phyloP scores from a whole-genome alignment of 2,797 vertebrate genomes.

The Dendrocincla tyrannina region DNA sequence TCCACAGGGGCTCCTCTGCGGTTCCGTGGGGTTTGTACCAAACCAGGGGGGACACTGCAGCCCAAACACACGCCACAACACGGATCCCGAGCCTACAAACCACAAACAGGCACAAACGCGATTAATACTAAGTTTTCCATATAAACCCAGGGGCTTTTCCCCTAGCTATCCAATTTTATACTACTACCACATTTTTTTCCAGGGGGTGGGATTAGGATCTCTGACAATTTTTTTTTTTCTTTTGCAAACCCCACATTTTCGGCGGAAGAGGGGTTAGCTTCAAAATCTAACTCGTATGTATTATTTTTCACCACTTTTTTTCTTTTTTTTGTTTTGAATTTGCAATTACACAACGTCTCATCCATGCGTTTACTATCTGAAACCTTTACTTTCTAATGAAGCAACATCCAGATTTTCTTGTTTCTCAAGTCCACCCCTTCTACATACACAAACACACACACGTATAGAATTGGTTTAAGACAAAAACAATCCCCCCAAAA shows the following conservation, averaged over 20 bases:
- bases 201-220: conserved; percentile 36
- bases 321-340: not conserved
- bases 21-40: not conserved
- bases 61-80: not conserved
- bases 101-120: not conserved
- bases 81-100: not conserved
- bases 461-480: not conserved
- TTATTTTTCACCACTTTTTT: not conserved
- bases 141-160: not conserved
- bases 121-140: conserved; percentile 13
- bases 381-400: conserved; percentile 37
- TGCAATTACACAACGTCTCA: conserved; percentile 18
- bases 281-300: not conserved
- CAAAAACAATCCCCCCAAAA: conserved; percentile 26
- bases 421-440: conserved; percentile 19
- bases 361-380: not conserved
- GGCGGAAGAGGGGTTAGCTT: conserved; percentile 17
- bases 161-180: conserved; percentile 50
- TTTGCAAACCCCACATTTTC: conserved; percentile 45
- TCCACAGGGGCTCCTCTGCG: not conserved
- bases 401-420: conserved; percentile 25
- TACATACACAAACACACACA: conserved; percentile 4
- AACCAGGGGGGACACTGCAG: not conserved
- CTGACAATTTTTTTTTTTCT: not conserved
- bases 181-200: conserved; percentile 33